Evolutionary conservation across 2,113 vertebrate species (phyloP).

Genomic region (Bombycilla garrulus): DNA sequence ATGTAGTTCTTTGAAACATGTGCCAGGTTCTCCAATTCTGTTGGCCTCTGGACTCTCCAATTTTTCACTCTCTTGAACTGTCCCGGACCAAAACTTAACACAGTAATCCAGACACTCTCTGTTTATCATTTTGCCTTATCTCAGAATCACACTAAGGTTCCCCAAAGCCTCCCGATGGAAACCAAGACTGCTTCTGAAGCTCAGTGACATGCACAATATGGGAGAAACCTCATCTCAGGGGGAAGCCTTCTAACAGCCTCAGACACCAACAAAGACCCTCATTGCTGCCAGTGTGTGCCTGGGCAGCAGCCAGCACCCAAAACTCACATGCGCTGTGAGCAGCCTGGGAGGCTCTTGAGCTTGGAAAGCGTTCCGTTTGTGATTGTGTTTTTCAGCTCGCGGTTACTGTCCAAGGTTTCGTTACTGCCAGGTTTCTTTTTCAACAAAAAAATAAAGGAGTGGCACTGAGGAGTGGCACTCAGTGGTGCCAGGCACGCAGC

Average conservation of each 20-base stretch:
- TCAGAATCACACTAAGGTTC: background rate
- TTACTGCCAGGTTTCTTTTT: background rate
- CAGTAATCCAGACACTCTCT: background rate
- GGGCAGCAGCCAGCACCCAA: background rate
- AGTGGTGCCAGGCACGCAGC: rapidly evolving
- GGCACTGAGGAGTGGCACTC: rapidly evolving
- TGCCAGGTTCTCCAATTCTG: background rate
- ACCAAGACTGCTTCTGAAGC: background rate
- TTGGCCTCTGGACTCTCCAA: background rate
- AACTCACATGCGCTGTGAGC: rapidly evolving
- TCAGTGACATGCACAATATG: rapidly evolving
- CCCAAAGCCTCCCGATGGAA: background rate
- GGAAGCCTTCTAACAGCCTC: background rate
- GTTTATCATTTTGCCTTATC: background rate
- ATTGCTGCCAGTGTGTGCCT: rapidly evolving
- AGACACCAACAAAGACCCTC: rapidly evolving
- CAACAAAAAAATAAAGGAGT: too few species aligned
- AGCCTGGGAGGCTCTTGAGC: rapidly evolving
- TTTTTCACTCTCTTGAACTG: background rate
- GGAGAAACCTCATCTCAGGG: background rate
- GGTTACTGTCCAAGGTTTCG: background rate
- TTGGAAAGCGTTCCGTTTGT: background rate
- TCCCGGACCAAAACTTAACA: background rate
- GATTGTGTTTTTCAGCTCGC: rapidly evolving
- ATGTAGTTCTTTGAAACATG: background rate